Conservation (phyloP, 2,113 vertebrate species). For the Pithys albifrons region DNA sequence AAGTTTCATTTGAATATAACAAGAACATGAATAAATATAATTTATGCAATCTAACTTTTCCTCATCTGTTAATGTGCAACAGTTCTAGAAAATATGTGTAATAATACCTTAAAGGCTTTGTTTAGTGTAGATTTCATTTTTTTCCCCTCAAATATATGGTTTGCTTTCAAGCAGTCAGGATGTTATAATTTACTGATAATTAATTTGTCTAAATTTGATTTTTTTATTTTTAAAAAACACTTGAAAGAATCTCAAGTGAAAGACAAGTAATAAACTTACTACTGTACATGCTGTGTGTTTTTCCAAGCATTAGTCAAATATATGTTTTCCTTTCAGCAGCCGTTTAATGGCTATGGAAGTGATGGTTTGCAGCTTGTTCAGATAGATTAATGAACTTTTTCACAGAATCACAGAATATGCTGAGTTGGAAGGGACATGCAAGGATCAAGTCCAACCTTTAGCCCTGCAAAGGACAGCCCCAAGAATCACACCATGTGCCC, state of each 20-base stretch:
- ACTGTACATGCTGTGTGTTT: background rate
- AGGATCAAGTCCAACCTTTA: background rate
- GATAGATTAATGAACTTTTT: background rate
- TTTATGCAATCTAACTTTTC: background rate
- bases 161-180: background rate
- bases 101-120: background rate
- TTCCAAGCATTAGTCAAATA: background rate
- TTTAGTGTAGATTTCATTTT: background rate
- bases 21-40: background rate
- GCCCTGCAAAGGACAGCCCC: background rate
- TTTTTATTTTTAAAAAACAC: background rate
- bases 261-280: background rate
- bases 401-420: background rate
- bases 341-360: background rate
- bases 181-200: background rate
- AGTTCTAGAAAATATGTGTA: background rate
- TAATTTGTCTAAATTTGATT: background rate
- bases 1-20: background rate
- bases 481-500: background rate
- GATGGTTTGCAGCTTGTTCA: background rate
- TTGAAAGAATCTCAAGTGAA: background rate
- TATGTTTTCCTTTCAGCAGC: background rate
- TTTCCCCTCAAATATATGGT: background rate
- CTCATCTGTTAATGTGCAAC: background rate
- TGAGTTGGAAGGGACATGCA: background rate